These are phyloP conservation scores for Bugula neritina DNA, from an alignment of 2,888 invertebrate genomes.

Conservation along the genomic window DNA sequence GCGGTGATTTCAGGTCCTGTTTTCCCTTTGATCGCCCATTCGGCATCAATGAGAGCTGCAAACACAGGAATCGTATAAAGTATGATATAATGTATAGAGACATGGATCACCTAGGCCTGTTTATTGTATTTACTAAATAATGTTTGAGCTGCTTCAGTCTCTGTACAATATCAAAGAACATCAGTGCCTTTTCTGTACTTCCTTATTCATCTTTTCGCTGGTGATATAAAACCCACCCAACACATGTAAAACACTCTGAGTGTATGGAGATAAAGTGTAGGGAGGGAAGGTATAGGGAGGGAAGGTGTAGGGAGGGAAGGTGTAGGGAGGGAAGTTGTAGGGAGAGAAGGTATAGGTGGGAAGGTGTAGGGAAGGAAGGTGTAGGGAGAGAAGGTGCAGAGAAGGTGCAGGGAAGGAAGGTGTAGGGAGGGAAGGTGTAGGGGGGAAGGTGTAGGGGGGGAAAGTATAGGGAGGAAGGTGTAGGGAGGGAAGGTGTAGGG, in stretches of 20 bases:
- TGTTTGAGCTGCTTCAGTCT: too few species aligned
- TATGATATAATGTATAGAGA: not conserved
- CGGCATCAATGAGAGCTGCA: constrained; percentile 2
- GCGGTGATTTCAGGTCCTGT: not conserved
- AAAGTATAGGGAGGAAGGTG: too few species aligned
- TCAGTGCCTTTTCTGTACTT: too few species aligned
- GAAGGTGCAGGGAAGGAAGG: not conserved
- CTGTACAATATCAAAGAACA: too few species aligned
- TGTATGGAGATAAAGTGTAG: not conserved
- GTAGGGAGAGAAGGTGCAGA: not conserved
- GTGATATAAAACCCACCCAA: too few species aligned
- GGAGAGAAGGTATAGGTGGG: not conserved
- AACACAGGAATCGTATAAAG: not conserved
- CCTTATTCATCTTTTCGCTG: too few species aligned
- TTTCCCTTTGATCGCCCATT: constrained; percentile 17
- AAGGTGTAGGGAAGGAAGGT: not conserved
- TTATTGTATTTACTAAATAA: not conserved
- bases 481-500: not conserved
- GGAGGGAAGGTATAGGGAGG: not conserved
- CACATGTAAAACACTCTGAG: too few species aligned
- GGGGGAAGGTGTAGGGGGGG: not conserved
- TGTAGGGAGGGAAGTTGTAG: not conserved
- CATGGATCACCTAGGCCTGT: not conserved
- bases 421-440: not conserved
- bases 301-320: not conserved